phyloP scores from a whole-genome alignment of 2,797 vertebrate species.

The Eulemur albifrons region DNA sequence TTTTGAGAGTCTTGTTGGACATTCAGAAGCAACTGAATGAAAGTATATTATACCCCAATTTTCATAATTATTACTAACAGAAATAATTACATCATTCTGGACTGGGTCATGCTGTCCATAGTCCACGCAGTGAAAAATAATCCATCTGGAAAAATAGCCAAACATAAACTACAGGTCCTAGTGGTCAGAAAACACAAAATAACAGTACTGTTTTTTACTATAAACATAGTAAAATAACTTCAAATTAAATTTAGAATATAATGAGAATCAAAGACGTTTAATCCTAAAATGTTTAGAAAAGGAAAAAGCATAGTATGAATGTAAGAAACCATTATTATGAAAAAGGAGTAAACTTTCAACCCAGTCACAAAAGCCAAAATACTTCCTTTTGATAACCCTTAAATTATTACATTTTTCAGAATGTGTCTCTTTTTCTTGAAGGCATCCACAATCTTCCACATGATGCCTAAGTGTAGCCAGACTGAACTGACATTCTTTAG shows the following conservation, averaged over 20 bases:
- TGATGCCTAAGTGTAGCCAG: conserved; percentile 63
- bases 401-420: conserved; percentile 64
- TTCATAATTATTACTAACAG: neutral
- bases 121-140: neutral
- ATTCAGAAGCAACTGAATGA: neutral
- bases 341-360: conserved; percentile 50
- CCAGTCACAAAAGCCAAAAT: conserved; percentile 55
- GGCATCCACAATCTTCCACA: conserved; percentile 61
- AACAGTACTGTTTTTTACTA: neutral
- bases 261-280: conserved; percentile 10
- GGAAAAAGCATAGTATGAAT: conserved; percentile 4
- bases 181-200: conserved; percentile 34
- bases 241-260: neutral
- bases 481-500: conserved; percentile 71
- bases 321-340: conserved; percentile 14
- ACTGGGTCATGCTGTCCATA: neutral
- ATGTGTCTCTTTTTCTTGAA: conserved; percentile 70
- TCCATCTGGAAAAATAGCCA: conserved; percentile 10
- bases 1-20: neutral
- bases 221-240: conserved; percentile 12
- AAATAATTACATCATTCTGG: neutral
- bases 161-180: neutral
- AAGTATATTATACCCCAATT: neutral
- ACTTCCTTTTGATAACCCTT: conserved; percentile 61
- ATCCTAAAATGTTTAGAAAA: conserved; percentile 1